Conservation (phyloP, 2,888 invertebrate genomes). For the Nomada fucata region DNA sequence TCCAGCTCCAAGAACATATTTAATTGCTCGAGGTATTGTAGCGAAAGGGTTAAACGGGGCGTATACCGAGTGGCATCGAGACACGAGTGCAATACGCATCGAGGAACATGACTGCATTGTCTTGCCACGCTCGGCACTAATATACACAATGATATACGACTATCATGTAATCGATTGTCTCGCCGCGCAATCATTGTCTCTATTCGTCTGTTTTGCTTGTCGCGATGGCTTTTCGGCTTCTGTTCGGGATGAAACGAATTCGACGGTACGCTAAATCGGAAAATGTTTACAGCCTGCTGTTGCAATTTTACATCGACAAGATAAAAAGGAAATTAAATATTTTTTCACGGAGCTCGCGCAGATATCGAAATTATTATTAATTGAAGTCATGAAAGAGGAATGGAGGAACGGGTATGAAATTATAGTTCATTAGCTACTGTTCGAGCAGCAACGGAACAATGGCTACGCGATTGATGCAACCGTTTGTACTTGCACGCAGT, state of each 20-base stretch:
- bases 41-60: too few relatives aligned
- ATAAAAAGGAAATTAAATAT: not conserved
- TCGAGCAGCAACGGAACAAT: not conserved
- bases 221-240: constrained; percentile 12
- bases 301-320: not conserved
- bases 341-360: too few relatives aligned
- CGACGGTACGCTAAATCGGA: not conserved
- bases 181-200: constrained; percentile 45
- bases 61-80: not conserved
- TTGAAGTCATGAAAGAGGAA: not conserved
- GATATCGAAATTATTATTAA: too few relatives aligned
- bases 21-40: too few relatives aligned
- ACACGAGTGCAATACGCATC: not conserved
- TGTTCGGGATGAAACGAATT: not conserved
- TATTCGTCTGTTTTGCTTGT: constrained; percentile 35
- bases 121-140: constrained; percentile 46
- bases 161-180: constrained; percentile 56
- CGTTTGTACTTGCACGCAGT: not conserved
- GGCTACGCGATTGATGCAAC: not conserved
- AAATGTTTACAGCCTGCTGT: not conserved
- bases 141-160: constrained; percentile 59
- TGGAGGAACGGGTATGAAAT: not conserved
- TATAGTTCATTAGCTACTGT: constrained; percentile 2
- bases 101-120: constrained; percentile 32
- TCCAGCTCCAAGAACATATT: too few relatives aligned